phyloP scores from a whole-genome alignment of 2,797 vertebrate species.

The Phataginus tricuspis region DNA sequence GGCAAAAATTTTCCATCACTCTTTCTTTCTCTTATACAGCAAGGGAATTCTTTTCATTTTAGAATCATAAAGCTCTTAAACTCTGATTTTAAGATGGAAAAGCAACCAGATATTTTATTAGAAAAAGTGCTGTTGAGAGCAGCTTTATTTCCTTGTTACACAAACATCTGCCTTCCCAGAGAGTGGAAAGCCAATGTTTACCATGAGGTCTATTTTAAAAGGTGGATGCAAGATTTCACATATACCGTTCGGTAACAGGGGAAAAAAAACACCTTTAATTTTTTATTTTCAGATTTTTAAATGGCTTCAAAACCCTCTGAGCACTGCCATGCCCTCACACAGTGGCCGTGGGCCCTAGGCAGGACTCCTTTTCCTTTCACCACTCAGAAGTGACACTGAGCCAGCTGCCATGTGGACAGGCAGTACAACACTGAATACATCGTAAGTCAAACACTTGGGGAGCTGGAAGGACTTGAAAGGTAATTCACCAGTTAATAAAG shows the following conservation, averaged over 20 bases:
- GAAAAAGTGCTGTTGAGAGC: background rate
- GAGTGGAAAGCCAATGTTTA: conserved; percentile 50
- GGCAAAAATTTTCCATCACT: background rate
- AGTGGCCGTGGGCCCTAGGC: background rate
- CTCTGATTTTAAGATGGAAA: conserved; percentile 69
- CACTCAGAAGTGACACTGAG: conserved; percentile 63
- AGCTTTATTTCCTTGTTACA: conserved; percentile 49
- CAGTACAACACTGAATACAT: background rate
- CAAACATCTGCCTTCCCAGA: conserved; percentile 30
- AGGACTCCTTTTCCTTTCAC: conserved; percentile 67
- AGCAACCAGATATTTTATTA: conserved; percentile 3
- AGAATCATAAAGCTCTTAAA: conserved; percentile 26
- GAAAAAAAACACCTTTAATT: conserved; percentile 63
- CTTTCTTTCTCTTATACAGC: background rate
- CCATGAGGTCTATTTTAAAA: background rate
- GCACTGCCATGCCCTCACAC: conserved; percentile 12
- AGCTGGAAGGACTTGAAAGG: conserved; percentile 69
- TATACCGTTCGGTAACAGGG: background rate
- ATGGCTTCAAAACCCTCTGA: conserved; percentile 40
- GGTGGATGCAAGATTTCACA: conserved; percentile 51
- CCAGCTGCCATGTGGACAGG: conserved; percentile 60
- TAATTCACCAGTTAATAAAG: conserved; percentile 58
- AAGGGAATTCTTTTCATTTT: conserved; percentile 28
- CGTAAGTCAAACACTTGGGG: conserved; percentile 74
- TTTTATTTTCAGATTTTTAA: conserved; percentile 75